Evolutionary conservation across 2,797 vertebrate species (phyloP).

Genomic region (Calcarius lapponicus): DNA sequence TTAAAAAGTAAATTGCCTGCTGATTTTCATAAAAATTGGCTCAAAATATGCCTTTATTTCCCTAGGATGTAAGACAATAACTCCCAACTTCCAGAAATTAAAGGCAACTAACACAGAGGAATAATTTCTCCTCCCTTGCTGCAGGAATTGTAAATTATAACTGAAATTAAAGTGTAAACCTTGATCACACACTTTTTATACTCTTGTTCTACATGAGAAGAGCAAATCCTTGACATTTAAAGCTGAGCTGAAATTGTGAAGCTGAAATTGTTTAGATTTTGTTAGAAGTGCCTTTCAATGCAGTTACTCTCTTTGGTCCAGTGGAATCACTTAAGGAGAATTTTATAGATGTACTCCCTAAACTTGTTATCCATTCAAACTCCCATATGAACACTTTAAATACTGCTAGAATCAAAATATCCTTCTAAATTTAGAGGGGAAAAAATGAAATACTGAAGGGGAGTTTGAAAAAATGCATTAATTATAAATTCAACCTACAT

Average conservation of each 20-base stretch:
- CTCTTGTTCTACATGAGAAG: neutral
- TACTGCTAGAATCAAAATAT: neutral
- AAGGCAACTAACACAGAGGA: neutral
- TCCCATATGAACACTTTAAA: neutral
- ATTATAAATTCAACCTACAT: neutral
- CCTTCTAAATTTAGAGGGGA: neutral
- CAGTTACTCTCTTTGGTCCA: neutral
- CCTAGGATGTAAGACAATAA: neutral
- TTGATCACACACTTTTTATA: neutral
- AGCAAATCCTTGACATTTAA: constrained; percentile 29
- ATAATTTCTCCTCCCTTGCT: neutral
- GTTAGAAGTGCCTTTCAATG: neutral
- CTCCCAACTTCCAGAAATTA: neutral
- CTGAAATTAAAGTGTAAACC: constrained; percentile 4
- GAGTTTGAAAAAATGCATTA: neutral
- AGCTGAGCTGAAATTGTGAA: neutral
- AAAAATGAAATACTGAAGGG: neutral
- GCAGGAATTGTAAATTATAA: constrained; percentile 10
- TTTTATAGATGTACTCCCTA: neutral
- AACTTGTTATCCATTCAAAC: neutral
- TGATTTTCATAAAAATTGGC: neutral
- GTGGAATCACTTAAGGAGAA: neutral
- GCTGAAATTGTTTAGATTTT: neutral
- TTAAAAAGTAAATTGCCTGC: neutral
- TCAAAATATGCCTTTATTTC: neutral